Conservation (phyloP, 2,113 vertebrate genomes). For the Gadus macrocephalus region DNA sequence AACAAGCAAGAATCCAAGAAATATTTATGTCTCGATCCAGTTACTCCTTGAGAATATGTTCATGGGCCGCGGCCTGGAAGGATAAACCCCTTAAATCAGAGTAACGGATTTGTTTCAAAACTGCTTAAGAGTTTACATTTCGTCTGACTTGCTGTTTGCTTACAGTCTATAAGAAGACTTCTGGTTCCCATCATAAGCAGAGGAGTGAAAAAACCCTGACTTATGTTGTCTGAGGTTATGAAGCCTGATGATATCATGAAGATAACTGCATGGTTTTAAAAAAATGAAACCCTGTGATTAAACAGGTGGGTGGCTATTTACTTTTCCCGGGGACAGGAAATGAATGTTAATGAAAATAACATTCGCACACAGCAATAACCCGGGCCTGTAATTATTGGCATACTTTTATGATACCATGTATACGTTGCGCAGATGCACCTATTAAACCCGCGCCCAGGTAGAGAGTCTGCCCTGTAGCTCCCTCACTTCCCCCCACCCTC, state of each 20-base stretch:
- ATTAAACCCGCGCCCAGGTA: slow-evolving; percentile 60
- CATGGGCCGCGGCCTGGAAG: no score
- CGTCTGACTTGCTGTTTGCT: neutral
- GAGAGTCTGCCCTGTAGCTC: slow-evolving; percentile 37
- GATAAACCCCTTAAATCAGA: no score
- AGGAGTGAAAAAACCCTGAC: slow-evolving; percentile 30
- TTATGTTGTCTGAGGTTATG: slow-evolving; percentile 68
- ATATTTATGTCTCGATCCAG: no score
- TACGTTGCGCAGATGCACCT: slow-evolving; percentile 45
- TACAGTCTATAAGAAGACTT: slow-evolving; percentile 2
- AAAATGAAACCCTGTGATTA: slow-evolving; percentile 80
- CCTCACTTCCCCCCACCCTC: slow-evolving; percentile 31
- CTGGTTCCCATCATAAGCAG: slow-evolving; percentile 31
- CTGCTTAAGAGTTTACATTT: neutral
- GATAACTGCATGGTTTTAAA: slow-evolving; percentile 80
- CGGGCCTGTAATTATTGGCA: slow-evolving; percentile 76
- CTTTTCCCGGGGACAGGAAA: slow-evolving; percentile 80
- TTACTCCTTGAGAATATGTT: no score
- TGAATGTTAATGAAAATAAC: slow-evolving; percentile 93
- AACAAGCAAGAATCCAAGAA: no score
- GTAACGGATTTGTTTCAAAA: neutral
- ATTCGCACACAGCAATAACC: slow-evolving; percentile 75
- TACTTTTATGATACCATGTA: slow-evolving; percentile 66
- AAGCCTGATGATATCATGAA: slow-evolving; percentile 78
- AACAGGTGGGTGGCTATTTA: slow-evolving; percentile 80